These are phyloP conservation scores for Danionella cerebrum DNA, from an alignment of 2,113 vertebrate species.

Conservation along the genomic window DNA sequence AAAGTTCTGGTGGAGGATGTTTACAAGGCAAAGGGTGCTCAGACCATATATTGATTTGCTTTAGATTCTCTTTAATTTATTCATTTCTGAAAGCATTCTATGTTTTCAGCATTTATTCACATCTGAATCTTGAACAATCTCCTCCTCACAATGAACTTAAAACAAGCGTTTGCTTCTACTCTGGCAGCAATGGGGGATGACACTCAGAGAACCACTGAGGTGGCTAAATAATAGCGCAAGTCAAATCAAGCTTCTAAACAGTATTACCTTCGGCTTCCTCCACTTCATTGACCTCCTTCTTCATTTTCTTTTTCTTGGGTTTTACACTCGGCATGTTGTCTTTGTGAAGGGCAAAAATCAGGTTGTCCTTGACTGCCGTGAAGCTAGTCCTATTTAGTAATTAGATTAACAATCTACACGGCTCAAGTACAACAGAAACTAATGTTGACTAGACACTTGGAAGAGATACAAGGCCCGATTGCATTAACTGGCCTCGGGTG, in stretches of 20 bases:
- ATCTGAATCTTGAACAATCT: no score
- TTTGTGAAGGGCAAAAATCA: neutral
- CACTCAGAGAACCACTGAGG: no score
- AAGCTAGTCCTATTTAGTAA: neutral
- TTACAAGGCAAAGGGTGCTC: no score
- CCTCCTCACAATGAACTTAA: no score
- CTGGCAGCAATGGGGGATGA: no score
- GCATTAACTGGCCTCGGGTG: slow-evolving; percentile 21
- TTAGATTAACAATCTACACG: neutral
- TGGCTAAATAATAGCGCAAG: neutral
- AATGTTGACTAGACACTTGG: neutral
- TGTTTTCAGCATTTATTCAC: no score
- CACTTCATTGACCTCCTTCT: slow-evolving; percentile 63
- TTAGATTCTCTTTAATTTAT: no score
- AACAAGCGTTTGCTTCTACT: no score
- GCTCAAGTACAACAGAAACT: neutral
- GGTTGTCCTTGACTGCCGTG: neutral
- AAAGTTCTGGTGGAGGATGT: no score
- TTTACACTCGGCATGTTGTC: slow-evolving; percentile 67
- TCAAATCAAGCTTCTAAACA: neutral
- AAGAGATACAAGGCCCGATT: neutral
- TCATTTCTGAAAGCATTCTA: no score
- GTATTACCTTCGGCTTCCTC: slow-evolving; percentile 64
- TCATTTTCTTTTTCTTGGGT: slow-evolving; percentile 81
- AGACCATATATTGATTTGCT: no score